Percentiles rank a stretch among this genome's conserved stretches.
phyloP scores from a whole-genome alignment of 2,113 vertebrate genomes.

The Pampusana beccarii region DNA sequence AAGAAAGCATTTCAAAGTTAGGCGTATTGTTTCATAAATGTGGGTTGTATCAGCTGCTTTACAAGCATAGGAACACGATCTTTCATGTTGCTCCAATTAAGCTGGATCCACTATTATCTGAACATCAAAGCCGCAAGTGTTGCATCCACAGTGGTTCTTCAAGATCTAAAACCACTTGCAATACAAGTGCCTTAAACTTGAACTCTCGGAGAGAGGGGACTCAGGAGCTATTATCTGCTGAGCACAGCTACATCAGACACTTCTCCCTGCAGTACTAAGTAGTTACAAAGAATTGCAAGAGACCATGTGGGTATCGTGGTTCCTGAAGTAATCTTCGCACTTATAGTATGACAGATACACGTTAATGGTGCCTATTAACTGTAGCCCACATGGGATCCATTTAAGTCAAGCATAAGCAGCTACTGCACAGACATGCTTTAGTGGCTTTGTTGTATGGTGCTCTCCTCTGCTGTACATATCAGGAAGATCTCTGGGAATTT shows the following conservation, averaged over 20 bases:
- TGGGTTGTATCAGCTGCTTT: slow-evolving; percentile 4
- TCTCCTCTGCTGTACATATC: not conserved
- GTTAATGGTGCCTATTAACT: not conserved
- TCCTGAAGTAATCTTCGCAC: not conserved
- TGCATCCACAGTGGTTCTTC: not conserved
- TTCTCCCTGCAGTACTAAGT: not conserved
- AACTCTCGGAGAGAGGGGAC: not conserved
- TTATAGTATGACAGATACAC: not conserved
- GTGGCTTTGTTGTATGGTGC: no score
- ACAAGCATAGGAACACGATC: slow-evolving; percentile 8
- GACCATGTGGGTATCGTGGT: not conserved
- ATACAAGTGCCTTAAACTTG: not conserved
- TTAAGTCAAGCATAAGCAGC: not conserved
- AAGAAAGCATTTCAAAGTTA: slow-evolving; percentile 26
- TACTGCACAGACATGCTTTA: not conserved
- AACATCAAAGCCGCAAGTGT: slow-evolving; percentile 26
- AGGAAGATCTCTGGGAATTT: not conserved
- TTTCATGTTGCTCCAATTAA: slow-evolving; percentile 23
- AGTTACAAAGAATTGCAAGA: not conserved
- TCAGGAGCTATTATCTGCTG: accelerated
- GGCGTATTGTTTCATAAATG: not conserved
- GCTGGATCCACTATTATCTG: not conserved
- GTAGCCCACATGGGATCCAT: accelerated
- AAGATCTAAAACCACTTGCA: not conserved
- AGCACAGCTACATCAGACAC: not conserved